Conservation (phyloP, 2,113 vertebrate genomes). For the Rana temporaria region DNA sequence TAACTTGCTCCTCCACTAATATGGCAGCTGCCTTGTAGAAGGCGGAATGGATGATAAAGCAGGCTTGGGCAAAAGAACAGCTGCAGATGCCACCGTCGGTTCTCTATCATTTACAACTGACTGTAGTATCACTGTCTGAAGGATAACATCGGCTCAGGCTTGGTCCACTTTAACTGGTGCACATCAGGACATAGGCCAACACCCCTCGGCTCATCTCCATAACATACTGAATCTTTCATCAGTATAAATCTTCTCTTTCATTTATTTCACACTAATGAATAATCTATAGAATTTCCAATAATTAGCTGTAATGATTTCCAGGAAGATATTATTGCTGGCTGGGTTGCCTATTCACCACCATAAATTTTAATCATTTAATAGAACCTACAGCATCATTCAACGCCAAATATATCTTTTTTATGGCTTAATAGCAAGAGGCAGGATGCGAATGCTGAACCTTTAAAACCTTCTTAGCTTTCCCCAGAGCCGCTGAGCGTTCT, state of each 20-base stretch:
- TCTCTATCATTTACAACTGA: too few relatives aligned
- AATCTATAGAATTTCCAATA: conserved; percentile 55
- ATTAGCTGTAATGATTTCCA: conserved; percentile 56
- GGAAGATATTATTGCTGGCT: conserved; percentile 49
- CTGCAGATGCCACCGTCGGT: too few relatives aligned
- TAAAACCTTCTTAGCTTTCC: not conserved
- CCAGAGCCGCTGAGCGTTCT: not conserved
- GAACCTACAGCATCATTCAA: conserved; percentile 35
- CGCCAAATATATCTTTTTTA: conserved; percentile 46
- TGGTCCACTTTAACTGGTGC: not conserved
- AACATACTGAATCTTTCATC: conserved; percentile 25
- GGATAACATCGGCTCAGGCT: too few relatives aligned
- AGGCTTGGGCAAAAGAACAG: too few relatives aligned
- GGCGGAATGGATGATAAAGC: too few relatives aligned
- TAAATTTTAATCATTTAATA: conserved; percentile 55
- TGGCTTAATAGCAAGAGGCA: conserved; percentile 32
- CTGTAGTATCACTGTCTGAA: too few relatives aligned
- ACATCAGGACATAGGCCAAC: conserved; percentile 2
- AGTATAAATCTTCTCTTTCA: conserved; percentile 35
- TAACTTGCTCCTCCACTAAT: too few relatives aligned
- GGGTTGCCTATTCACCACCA: conserved; percentile 22
- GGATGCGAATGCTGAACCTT: not conserved
- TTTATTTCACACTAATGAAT: conserved; percentile 50
- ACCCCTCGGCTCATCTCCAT: not conserved
- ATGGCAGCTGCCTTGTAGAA: too few relatives aligned